These are phyloP conservation scores for Harpagifer antarcticus DNA, from an alignment of 2,797 vertebrate species.

Conservation along the genomic window DNA sequence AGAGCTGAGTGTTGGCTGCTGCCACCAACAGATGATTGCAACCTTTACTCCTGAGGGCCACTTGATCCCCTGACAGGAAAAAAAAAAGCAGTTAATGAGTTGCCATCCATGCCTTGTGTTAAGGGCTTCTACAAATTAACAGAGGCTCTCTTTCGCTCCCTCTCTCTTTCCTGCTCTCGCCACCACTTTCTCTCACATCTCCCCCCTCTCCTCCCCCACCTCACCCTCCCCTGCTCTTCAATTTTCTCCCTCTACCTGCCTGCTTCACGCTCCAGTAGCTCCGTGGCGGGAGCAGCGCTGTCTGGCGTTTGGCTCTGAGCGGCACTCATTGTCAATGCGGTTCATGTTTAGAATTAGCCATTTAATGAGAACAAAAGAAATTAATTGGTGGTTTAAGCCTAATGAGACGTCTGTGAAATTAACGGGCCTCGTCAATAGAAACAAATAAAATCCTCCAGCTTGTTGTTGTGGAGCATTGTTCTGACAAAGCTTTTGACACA, in stretches of 20 bases:
- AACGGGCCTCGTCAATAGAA: constrained; percentile 94
- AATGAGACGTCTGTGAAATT: constrained; percentile 97
- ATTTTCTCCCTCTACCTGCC: constrained; percentile 77
- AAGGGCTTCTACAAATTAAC: constrained; percentile 81
- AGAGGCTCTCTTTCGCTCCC: constrained; percentile 60
- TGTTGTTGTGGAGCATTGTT: constrained; percentile 88
- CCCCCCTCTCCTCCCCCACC: constrained; percentile 27
- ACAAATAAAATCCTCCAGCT: constrained; percentile 93
- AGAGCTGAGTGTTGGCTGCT: constrained; percentile 54
- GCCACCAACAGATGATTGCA: constrained; percentile 78
- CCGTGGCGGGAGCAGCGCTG: constrained; percentile 65
- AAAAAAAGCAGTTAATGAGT: constrained; percentile 77
- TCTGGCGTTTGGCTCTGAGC: constrained; percentile 73
- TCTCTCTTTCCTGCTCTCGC: constrained; percentile 47
- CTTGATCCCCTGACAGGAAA: constrained; percentile 65
- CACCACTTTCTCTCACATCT: constrained; percentile 52
- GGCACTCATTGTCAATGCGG: constrained; percentile 81
- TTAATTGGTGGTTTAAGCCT: constrained; percentile 99
- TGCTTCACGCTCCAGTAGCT: constrained; percentile 81
- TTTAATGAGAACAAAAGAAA: constrained; percentile 98
- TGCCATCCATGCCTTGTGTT: constrained; percentile 64
- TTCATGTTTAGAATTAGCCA: constrained; percentile 94
- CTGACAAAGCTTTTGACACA: constrained; percentile 90
- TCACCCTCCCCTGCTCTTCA: constrained; percentile 62
- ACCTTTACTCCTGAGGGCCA: constrained; percentile 72